These are phyloP conservation scores for Pangasius djambal DNA, from an alignment of 2,797 vertebrate genomes.

Conservation along the genomic window DNA sequence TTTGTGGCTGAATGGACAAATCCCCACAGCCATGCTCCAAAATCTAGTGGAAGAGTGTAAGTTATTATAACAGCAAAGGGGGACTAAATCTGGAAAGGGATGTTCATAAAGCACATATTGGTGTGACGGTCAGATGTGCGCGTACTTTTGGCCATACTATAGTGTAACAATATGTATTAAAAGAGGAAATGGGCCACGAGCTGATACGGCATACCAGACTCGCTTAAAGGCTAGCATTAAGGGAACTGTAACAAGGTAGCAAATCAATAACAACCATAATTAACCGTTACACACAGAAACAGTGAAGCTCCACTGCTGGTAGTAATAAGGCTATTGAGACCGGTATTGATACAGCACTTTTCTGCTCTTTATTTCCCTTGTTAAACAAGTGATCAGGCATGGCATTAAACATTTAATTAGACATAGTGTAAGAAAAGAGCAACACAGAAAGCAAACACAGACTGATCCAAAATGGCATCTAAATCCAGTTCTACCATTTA, in stretches of 20 bases:
- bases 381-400: conserved; percentile 22
- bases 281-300: conserved; percentile 11
- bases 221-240: neutral
- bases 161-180: neutral
- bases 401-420: conserved; percentile 28
- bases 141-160: neutral
- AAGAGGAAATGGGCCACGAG: neutral
- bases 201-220: neutral
- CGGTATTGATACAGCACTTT: conserved; percentile 1
- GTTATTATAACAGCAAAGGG: neutral
- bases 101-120: neutral
- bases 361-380: conserved; percentile 12
- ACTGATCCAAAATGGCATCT: neutral
- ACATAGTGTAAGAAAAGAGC: neutral
- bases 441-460: neutral
- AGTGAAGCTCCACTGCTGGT: neutral
- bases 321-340: conserved; percentile 24
- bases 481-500: neutral
- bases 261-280: conserved; percentile 30
- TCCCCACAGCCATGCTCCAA: neutral
- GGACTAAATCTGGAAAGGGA: neutral
- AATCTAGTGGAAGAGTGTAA: neutral
- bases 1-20: neutral
- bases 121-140: neutral
- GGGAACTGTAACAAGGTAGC: conserved; percentile 9